Conservation (phyloP, 2,113 vertebrate species). For the Notarius quadriscutis region DNA sequence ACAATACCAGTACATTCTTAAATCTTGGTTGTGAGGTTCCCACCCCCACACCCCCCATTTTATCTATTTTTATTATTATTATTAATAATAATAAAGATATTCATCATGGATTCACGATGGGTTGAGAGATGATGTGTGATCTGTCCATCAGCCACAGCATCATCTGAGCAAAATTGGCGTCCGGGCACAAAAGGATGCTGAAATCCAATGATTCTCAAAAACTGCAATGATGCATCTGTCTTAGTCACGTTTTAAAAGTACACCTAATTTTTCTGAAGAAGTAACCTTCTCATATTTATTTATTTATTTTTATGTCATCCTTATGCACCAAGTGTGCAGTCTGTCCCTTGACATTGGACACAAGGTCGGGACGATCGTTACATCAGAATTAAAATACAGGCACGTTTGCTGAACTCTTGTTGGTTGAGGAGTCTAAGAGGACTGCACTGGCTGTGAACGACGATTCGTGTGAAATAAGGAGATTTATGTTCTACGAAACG, state of each 20-base stretch:
- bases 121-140: background rate
- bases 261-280: background rate
- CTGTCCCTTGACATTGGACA: constrained; percentile 24
- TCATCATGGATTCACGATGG: background rate
- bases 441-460: background rate
- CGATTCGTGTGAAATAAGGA: background rate
- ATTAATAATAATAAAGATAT: background rate
- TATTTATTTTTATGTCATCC: background rate
- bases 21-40: too few species aligned
- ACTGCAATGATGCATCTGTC: background rate
- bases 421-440: background rate
- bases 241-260: background rate
- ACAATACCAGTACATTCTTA: background rate
- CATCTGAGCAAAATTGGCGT: background rate
- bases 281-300: background rate
- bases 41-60: background rate
- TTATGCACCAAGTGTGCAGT: constrained; percentile 5
- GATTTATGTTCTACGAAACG: background rate
- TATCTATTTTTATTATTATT: background rate
- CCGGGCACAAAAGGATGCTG: constrained; percentile 38
- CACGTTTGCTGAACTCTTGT: background rate
- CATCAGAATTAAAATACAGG: background rate
- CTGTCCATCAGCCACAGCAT: constrained; percentile 8
- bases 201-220: background rate
- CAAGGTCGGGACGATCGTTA: constrained; percentile 16